Base-by-base conservation (phyloP, 1,140 invertebrate species). In the Glossosoma conforme region DNA sequence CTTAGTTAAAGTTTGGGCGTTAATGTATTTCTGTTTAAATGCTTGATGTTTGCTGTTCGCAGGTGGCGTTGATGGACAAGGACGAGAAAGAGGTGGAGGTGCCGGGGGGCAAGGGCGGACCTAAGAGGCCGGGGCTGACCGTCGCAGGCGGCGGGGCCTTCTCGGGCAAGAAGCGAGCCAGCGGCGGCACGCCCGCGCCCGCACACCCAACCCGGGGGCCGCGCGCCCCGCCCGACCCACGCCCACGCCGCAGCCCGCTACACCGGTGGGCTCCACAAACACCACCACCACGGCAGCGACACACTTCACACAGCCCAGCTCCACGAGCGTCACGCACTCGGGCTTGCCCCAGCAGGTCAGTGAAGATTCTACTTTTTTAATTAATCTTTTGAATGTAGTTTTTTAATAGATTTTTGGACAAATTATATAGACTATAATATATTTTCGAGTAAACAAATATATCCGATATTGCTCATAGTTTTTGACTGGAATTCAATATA, bases 51-150 rank as follows among this genome's bases (percentile, higher is more conserved):
- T 5, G n/a, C n/a, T n/a, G n/a, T n/a, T 64, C 62, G 13, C 64
- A 95, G 83, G 85, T 98, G 65, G 85, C 89, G 61, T 83, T 87
- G 68, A 96, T 98, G 91, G 89, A 90, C 56, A 93, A 91, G 70
- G 91, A 92, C 60, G 91, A 93, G 69, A 77, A 87, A 28, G 86
- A 89, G 58, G 73, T 92, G 32, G 88, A 89, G 44, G 75, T 79
- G n/a, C 83, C 84, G 1, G 72, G 77, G 49, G 72, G 75, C 21
- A 91, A 89, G 65, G 83, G 81, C 40, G 79, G 78, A 58, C 75
- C 74, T 2, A 77, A 75, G n/a, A 63, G 52, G 68, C 61, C 59
- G 72, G 60, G 59, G 17, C 61, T 60, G 32, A 59, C 62, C 48
- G 65, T 65, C 15, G 62, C 62, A 45, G 66, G 65, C 40, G 65